Percentiles rank a stretch among this genome's conserved stretches.
Evolutionary conservation across 2,113 vertebrate genomes (phyloP).

Genomic region (Drymodes brunneopygia): DNA sequence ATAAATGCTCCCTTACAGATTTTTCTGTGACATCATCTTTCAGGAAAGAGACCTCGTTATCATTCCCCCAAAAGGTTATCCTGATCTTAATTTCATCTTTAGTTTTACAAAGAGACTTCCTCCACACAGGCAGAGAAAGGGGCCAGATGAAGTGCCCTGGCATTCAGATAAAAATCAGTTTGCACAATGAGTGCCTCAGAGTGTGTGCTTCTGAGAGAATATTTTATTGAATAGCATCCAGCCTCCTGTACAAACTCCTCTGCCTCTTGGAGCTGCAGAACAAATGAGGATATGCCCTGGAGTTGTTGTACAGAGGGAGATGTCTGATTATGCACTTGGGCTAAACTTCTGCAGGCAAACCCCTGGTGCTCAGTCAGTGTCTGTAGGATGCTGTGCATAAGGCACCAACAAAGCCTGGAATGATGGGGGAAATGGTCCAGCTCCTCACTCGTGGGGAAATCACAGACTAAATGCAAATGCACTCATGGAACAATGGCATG

Average conservation of each 20-base stretch:
- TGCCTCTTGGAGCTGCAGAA: neutral
- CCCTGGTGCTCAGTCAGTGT: neutral
- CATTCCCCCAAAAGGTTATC: neutral
- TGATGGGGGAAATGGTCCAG: neutral
- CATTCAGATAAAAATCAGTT: slow-evolving; percentile 20
- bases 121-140: neutral
- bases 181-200: neutral
- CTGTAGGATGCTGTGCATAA: neutral
- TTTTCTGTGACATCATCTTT: neutral
- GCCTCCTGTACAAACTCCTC: neutral
- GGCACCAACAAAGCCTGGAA: neutral
- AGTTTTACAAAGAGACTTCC: neutral
- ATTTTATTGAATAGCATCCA: neutral
- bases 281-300: neutral
- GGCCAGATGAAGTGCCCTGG: neutral
- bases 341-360: neutral
- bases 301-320: neutral
- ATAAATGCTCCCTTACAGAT: neutral
- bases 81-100: neutral
- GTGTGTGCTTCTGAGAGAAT: neutral
- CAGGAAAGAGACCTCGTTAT: neutral
- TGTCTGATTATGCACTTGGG: neutral
- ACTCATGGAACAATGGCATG: neutral
- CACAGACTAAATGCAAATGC: neutral
- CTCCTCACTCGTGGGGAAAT: neutral